These are phyloP conservation scores for Tipula confusa DNA, from an alignment of 2,888 invertebrate genomes.

Conservation along the genomic window DNA sequence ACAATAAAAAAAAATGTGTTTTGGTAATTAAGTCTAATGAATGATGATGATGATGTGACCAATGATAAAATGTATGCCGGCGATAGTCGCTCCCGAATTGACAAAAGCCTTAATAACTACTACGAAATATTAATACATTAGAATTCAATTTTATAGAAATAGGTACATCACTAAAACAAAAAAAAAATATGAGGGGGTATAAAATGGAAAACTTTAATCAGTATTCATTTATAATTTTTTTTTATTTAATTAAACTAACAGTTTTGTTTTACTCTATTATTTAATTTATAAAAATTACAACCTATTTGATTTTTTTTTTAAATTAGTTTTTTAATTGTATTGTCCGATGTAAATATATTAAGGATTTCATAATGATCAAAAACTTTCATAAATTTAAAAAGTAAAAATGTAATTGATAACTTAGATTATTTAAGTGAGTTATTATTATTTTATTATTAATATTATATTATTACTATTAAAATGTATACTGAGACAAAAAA, in stretches of 20 bases:
- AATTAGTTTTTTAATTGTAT: not conserved
- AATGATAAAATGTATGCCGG: not conserved
- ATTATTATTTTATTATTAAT: not conserved
- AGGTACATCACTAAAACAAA: not conserved
- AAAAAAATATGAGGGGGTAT: not conserved
- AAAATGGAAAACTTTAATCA: not conserved
- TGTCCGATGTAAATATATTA: conserved; percentile 16
- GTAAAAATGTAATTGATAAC: not conserved
- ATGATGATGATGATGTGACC: not conserved
- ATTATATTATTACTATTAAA: conserved; percentile 12
- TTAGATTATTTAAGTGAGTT: conserved; percentile 7
- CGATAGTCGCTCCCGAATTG: not conserved
- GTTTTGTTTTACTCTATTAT: no score
- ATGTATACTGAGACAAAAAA: conserved; percentile 15
- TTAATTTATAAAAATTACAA: not conserved
- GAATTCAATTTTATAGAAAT: no score
- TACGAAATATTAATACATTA: not conserved
- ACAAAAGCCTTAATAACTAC: not conserved
- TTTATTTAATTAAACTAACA: not conserved
- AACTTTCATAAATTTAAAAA: not conserved
- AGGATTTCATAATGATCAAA: not conserved
- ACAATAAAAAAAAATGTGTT: not conserved
- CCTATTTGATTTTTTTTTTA: not conserved
- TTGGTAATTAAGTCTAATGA: no score
- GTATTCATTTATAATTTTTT: conserved; percentile 5